Percentiles rank a stretch among this genome's conserved stretches.
Conservation (phyloP, 2,888 invertebrate species). For the Cataglyphis cursor region DNA sequence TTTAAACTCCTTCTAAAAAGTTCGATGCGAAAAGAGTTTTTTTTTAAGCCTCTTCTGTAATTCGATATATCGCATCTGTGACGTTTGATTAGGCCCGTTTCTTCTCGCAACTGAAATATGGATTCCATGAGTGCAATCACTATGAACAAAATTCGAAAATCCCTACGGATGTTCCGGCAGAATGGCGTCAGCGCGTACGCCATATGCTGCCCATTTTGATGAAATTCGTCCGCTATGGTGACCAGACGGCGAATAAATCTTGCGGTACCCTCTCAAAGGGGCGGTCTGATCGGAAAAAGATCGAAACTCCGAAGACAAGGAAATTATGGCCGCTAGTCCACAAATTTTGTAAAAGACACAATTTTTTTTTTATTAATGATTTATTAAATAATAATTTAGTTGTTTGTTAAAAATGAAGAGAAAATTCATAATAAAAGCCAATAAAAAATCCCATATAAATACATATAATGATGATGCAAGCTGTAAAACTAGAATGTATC, state of each 20-base stretch:
- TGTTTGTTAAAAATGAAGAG: neutral
- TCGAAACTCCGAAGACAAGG: conserved; percentile 48
- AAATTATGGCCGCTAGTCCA: conserved; percentile 37
- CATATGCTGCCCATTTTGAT: conserved; percentile 82
- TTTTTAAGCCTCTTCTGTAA: neutral
- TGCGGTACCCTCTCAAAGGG: conserved; percentile 56
- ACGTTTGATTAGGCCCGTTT: conserved; percentile 17
- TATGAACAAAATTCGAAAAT: conserved; percentile 50
- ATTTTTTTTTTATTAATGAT: neutral
- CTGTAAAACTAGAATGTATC: neutral
- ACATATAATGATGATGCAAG: neutral
- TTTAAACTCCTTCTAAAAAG: neutral
- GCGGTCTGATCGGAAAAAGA: conserved; percentile 62
- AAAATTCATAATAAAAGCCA: neutral
- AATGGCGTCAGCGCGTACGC: conserved; percentile 61
- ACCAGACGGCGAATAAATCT: conserved; percentile 63
- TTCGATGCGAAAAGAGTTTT: neutral
- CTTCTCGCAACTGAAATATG: conserved; percentile 26
- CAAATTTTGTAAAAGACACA: conserved; percentile 5
- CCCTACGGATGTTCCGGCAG: conserved; percentile 42
- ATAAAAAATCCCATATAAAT: neutral
- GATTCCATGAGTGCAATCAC: conserved; percentile 47
- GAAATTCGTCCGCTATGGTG: conserved; percentile 61
- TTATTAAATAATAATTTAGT: neutral
- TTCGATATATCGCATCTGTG: conserved; percentile 31